Evolutionary conservation across 2,888 invertebrate genomes (phyloP).

Genomic region (Barypeithes pellucidus): DNA sequence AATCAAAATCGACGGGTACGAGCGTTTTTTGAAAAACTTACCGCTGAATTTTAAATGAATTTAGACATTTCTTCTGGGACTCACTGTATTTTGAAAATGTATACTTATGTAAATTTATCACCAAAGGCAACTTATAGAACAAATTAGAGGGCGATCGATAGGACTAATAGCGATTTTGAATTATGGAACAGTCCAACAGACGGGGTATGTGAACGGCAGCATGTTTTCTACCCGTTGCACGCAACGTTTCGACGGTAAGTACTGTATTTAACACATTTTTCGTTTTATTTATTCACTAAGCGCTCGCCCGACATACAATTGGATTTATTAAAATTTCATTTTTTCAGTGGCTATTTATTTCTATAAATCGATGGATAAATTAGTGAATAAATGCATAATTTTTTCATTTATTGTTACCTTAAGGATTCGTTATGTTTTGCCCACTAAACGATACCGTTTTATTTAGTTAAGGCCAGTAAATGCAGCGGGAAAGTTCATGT

Average conservation of each 20-base stretch:
- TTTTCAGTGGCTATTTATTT: conserved; percentile 12
- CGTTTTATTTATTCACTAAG: conserved; percentile 51
- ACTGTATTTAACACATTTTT: conserved; percentile 54
- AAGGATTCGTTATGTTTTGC: too few species aligned
- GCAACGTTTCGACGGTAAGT: conserved; percentile 57
- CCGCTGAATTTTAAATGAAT: too few species aligned
- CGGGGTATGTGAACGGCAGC: conserved; percentile 62
- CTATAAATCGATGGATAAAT: conserved; percentile 4
- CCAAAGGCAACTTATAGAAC: conserved; percentile 37
- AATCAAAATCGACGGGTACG: too few species aligned
- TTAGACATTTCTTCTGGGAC: too few species aligned
- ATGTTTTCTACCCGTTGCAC: conserved; percentile 58
- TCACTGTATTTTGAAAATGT: not conserved
- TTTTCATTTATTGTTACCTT: not conserved
- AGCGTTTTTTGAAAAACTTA: too few species aligned
- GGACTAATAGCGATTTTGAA: conserved; percentile 63
- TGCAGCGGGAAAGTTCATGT: too few species aligned
- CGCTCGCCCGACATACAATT: conserved; percentile 43
- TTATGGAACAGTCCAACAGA: conserved; percentile 61
- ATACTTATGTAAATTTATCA: conserved; percentile 34
- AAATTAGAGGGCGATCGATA: conserved; percentile 58
- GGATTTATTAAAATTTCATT: conserved; percentile 41
- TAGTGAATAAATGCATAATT: not conserved
- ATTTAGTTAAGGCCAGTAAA: too few species aligned
- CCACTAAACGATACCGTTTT: too few species aligned